Conservation (phyloP, 1,140 invertebrate genomes). For the Stegodyphus dumicola region DNA sequence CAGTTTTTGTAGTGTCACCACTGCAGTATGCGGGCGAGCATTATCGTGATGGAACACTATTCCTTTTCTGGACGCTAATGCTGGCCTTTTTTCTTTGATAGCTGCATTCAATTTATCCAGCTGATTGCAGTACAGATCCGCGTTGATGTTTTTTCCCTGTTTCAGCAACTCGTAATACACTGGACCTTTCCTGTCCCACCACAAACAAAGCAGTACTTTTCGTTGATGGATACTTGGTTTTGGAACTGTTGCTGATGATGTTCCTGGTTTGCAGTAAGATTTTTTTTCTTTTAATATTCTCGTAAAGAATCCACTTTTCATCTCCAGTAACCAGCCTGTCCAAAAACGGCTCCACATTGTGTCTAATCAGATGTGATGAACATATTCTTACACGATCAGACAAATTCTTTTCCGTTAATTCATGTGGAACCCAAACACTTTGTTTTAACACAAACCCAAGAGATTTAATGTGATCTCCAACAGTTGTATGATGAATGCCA, state of each 20-base stretch:
- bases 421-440: too few species aligned
- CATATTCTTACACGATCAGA: background rate
- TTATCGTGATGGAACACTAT: conserved; percentile 1
- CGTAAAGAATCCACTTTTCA: background rate
- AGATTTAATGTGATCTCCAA: too few species aligned
- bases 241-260: background rate
- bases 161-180: background rate
- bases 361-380: background rate
- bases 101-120: conserved; percentile 36
- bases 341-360: background rate
- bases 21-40: conserved; percentile 2
- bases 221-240: background rate
- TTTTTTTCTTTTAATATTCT: background rate
- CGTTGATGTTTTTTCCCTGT: conserved; percentile 11
- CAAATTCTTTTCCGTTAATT: background rate
- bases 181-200: background rate
- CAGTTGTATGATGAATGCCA: too few species aligned
- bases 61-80: background rate
- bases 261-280: background rate
- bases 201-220: conserved; percentile 1
- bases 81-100: conserved; percentile 20
- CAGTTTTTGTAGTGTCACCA: conserved; percentile 11
- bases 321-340: background rate
- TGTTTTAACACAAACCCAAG: too few species aligned
- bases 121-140: conserved; percentile 33